A percentile compares a stretch with the other conserved stretches of the same genome.
Conservation (phyloP, 2,113 vertebrate species). For the Rhinoderma darwinii region DNA sequence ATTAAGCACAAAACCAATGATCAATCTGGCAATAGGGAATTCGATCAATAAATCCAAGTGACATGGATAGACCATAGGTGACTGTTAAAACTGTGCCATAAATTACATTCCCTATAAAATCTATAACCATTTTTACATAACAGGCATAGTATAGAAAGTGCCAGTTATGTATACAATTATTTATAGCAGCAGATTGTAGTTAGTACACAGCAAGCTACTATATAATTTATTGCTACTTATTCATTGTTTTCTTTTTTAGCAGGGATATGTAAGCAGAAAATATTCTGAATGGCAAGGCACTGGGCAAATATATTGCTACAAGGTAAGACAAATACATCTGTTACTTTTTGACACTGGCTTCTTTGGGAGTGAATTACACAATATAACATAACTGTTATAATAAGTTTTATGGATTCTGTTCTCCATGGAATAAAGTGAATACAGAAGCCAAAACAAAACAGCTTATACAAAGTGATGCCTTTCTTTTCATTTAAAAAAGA, state of each 20-base stretch:
- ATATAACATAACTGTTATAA: slow-evolving; percentile 44
- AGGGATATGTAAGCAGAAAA: slow-evolving; percentile 40
- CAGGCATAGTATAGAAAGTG: neutral
- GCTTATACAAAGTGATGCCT: slow-evolving; percentile 35
- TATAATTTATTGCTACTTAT: slow-evolving; percentile 26
- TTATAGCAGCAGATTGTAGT: slow-evolving; percentile 21
- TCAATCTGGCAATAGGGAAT: slow-evolving; percentile 2
- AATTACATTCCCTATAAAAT: slow-evolving; percentile 30
- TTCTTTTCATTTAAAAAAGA: slow-evolving; percentile 31
- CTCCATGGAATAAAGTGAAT: slow-evolving; percentile 24
- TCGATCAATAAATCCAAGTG: slow-evolving; percentile 6
- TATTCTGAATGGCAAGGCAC: slow-evolving; percentile 8
- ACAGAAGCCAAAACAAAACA: slow-evolving; percentile 29
- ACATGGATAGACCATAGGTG: slow-evolving; percentile 30
- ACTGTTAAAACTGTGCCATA: slow-evolving; percentile 22
- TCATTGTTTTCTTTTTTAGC: slow-evolving; percentile 12
- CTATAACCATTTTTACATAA: slow-evolving; percentile 7
- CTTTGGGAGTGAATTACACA: slow-evolving; percentile 41
- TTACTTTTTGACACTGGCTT: slow-evolving; percentile 25
- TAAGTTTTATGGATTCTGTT: slow-evolving; percentile 33
- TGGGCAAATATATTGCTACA: slow-evolving; percentile 35
- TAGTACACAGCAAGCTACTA: neutral
- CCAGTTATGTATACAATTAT: slow-evolving; percentile 1
- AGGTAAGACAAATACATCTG: slow-evolving; percentile 46
- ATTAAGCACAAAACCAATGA: neutral